Base-by-base conservation (phyloP, 2,797 vertebrate species). In the Sparus aurata region DNA sequence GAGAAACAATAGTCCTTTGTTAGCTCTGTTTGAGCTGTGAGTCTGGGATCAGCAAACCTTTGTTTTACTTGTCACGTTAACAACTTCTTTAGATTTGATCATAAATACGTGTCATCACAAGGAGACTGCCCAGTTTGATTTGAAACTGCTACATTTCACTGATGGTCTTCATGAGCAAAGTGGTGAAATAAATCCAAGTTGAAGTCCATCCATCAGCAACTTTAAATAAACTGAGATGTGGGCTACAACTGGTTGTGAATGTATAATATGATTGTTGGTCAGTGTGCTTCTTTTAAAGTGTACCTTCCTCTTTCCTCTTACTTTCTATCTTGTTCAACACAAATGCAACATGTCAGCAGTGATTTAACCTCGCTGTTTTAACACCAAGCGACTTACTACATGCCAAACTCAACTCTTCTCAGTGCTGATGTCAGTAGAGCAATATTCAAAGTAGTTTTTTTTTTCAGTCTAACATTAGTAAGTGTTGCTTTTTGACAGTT, bases 1-100 rank as follows among this genome's bases (percentile, higher is more conserved):
- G 23, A 62, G 67, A 71, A 84, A 92, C 87, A 90, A 90, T 68
- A 64, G 81, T 62, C 50, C 85, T 84, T 86, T 87, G 89, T 91
- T 75, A 58, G 79, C 55, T 41, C 46, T 2, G 73, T 38, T 46
- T 13, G 76, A 73, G 78, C 73, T 77, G 83, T 57, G 69, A 52
- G 80, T 80, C 67, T 63, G 75, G 77, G 30, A 74, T 83, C 66
- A 72, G 76, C 61, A 63, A 65, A 73, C 57, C 38, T 58, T 41
- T 23, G 73, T 82, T 84, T 73, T 76, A 79, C 79, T 89, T 73
- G 77, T 90, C 83, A 85, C 25, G n/a, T 68, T 82, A 62, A 87
- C 71, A 62, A 62, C 25, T 83, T 75, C 67, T 82, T 62, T 60
- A 57, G 55, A 79, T 80, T 66, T 73, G 60, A 88, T 75, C 60